Percentiles rank a stretch among this genome's conserved stretches.
phyloP scores from a whole-genome alignment of 2,113 vertebrate species.

The Chascanopsetta lugubris region DNA sequence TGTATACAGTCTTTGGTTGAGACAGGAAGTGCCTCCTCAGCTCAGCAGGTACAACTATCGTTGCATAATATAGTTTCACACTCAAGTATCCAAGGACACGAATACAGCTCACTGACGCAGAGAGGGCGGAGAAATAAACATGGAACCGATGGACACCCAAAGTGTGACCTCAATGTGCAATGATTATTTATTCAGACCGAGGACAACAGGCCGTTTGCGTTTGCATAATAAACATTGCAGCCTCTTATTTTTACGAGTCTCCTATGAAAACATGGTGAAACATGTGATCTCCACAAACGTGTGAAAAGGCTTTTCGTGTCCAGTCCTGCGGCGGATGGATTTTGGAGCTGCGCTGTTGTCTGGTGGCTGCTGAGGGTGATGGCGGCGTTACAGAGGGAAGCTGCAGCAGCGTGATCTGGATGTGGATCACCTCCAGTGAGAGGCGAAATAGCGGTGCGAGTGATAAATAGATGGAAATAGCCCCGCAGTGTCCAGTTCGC shows the following conservation, averaged over 20 bases:
- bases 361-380: constrained; percentile 48
- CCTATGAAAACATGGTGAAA: constrained; percentile 10
- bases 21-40: too few species aligned
- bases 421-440: constrained; percentile 56
- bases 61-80: too few species aligned
- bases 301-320: constrained; percentile 31
- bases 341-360: constrained; percentile 9
- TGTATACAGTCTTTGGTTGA: too few species aligned
- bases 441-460: constrained; percentile 62
- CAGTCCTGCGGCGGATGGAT: constrained; percentile 34
- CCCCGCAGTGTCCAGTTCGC: constrained; percentile 69
- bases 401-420: constrained; percentile 58
- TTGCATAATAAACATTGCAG: neutral
- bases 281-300: constrained; percentile 2
- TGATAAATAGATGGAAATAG: constrained; percentile 72
- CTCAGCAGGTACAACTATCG: too few species aligned
- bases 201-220: neutral
- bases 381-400: constrained; percentile 60
- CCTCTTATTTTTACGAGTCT: neutral
- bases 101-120: neutral
- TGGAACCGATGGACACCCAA: neutral
- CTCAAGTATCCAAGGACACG: neutral
- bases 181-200: neutral
- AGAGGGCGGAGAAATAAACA: neutral
- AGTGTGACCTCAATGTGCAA: too few species aligned